Percentiles rank a stretch among this genome's conserved stretches.
Evolutionary conservation across 1,140 invertebrate genomes (phyloP).

Genomic region (Bathynomus jamesi): DNA sequence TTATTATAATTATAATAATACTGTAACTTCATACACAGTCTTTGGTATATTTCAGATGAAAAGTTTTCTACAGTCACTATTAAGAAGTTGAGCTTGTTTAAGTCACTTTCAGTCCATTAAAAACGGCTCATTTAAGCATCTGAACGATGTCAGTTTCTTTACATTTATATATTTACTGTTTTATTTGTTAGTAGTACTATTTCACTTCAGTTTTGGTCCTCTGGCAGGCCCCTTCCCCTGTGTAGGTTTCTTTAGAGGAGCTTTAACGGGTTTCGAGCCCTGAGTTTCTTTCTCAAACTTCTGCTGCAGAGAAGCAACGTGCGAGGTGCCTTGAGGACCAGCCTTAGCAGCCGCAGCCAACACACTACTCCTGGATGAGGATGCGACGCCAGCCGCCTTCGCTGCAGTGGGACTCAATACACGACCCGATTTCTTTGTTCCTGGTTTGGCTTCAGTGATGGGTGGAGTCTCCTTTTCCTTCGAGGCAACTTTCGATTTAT

Average conservation of each 20-base stretch:
- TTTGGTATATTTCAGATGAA: background rate
- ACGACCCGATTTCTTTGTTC: constrained; percentile 3
- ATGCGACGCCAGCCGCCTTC: background rate
- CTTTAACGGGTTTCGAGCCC: background rate
- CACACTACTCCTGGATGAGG: background rate
- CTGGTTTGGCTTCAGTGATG: constrained; percentile 10
- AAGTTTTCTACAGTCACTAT: background rate
- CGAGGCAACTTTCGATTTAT: background rate
- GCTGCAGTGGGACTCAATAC: constrained; percentile 6
- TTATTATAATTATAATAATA: background rate
- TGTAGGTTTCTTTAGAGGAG: background rate
- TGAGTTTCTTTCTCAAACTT: constrained; percentile 34
- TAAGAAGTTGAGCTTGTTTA: background rate
- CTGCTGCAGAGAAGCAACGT: constrained; percentile 34
- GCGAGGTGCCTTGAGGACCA: constrained; percentile 15
- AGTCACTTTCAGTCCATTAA: background rate
- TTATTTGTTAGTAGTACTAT: background rate
- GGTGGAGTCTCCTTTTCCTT: background rate
- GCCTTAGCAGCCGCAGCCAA: constrained; percentile 2
- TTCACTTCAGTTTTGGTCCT: background rate
- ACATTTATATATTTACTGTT: background rate
- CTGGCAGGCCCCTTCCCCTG: background rate
- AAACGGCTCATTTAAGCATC: background rate
- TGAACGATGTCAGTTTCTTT: background rate
- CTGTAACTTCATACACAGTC: background rate